Evolutionary conservation across 1,140 invertebrate genomes (phyloP).

Genomic region (Euura saliciscinereae): DNA sequence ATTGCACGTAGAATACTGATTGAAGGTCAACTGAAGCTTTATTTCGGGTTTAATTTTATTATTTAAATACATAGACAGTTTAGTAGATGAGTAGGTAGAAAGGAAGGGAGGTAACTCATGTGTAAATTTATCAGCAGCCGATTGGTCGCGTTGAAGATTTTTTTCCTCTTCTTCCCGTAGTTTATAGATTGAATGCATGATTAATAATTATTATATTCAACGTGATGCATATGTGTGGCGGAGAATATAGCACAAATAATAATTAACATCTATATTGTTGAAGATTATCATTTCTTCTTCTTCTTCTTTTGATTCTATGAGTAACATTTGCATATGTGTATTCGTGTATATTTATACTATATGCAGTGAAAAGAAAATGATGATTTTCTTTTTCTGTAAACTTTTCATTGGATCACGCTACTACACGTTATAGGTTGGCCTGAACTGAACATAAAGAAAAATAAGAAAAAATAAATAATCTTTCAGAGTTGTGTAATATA

Average conservation of each 20-base stretch:
- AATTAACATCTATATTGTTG: not conserved
- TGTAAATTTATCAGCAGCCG: not conserved
- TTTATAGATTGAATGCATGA: not conserved
- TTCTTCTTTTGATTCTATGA: not conserved
- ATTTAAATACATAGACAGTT: not conserved
- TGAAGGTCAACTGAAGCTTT: too few species aligned
- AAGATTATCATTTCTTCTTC: not conserved
- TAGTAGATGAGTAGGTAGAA: too few species aligned
- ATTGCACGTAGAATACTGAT: too few species aligned
- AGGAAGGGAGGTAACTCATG: too few species aligned
- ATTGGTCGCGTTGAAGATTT: not conserved
- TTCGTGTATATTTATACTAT: not conserved
- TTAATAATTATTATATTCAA: not conserved
- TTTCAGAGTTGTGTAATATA: too few species aligned
- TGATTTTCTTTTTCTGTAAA: not conserved
- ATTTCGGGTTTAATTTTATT: not conserved
- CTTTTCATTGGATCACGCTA: not conserved
- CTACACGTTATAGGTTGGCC: not conserved
- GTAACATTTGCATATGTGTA: too few species aligned
- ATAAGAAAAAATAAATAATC: too few species aligned
- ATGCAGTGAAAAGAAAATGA: not conserved
- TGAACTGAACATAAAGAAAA: not conserved
- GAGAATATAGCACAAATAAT: not conserved
- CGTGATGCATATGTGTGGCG: not conserved
- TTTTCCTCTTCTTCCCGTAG: too few species aligned